Conservation (phyloP, 23 tunicate species). For the Trididemnum miniatum region DNA sequence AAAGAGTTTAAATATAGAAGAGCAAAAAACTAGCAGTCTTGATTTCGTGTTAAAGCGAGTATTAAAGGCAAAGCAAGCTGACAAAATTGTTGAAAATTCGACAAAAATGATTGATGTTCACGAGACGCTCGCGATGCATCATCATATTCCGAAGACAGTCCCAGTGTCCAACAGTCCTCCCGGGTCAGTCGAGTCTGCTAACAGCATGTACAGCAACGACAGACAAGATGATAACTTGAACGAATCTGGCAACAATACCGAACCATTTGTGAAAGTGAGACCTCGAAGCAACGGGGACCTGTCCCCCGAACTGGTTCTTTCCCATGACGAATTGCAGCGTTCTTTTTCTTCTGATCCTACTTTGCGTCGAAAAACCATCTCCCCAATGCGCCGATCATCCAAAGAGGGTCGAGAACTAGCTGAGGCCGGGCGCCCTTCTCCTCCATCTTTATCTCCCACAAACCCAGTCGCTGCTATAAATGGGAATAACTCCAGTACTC, state of each 20-base stretch:
- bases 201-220: constrained; percentile 58
- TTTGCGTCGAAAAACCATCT: not conserved
- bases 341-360: constrained; percentile 38
- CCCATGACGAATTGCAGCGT: not conserved
- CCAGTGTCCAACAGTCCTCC: constrained; percentile 32
- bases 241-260: constrained; percentile 33
- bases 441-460: not conserved
- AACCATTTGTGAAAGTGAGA: constrained; percentile 51
- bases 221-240: constrained; percentile 33
- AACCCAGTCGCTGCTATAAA: not conserved
- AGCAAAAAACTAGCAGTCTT: constrained; percentile 42
- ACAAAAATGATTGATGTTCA: constrained; percentile 61
- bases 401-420: not conserved
- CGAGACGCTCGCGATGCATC: constrained; percentile 63
- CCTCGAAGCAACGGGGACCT: constrained; percentile 32
- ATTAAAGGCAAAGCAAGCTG: constrained; percentile 52
- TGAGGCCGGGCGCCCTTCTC: not conserved
- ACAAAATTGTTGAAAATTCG: not conserved
- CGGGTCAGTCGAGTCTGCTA: constrained; percentile 55
- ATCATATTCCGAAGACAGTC: constrained; percentile 29
- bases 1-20: not conserved
- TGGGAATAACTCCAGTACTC: constrained; percentile 12
- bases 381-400: not conserved
- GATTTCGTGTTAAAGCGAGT: constrained; percentile 76
- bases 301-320: not conserved